These are phyloP conservation scores for Drosophila cognata DNA, from an alignment of 2,888 invertebrate species.

Conservation along the genomic window DNA sequence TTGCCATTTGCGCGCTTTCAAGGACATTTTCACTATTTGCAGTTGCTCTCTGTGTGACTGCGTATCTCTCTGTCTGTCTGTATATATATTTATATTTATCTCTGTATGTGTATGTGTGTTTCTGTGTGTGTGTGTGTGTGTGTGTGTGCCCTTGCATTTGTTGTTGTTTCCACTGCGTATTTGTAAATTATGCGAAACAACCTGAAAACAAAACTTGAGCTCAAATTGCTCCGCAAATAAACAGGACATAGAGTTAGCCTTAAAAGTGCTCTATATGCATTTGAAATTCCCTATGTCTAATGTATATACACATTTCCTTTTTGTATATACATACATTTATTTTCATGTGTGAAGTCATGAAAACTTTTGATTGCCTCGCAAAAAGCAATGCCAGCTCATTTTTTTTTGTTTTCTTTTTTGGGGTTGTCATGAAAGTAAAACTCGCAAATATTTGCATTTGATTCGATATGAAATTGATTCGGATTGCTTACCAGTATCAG, in stretches of 20 bases:
- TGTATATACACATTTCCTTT: conserved; percentile 9
- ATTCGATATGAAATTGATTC: conserved; percentile 34
- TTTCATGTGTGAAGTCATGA: conserved; percentile 5
- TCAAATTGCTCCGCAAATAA: conserved; percentile 68
- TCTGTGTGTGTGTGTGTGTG: conserved; percentile 8
- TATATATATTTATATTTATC: background rate
- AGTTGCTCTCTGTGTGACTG: conserved; percentile 65
- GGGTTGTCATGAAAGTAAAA: conserved; percentile 38
- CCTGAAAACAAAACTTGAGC: conserved; percentile 28
- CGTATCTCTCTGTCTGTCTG: conserved; percentile 17
- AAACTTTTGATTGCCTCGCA: conserved; percentile 56
- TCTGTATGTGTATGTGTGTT: conserved; percentile 11
- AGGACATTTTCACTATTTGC: conserved; percentile 75
- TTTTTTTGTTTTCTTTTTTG: conserved; percentile 6
- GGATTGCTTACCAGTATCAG: conserved; percentile 12
- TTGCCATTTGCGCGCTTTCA: conserved; percentile 73
- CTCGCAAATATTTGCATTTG: conserved; percentile 50
- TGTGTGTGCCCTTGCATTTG: conserved; percentile 54
- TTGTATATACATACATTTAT: conserved; percentile 1
- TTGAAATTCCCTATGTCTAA: conserved; percentile 47
- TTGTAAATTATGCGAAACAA: conserved; percentile 45
- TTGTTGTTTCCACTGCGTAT: conserved; percentile 34
- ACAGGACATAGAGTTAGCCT: conserved; percentile 37
- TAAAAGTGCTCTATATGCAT: conserved; percentile 44
- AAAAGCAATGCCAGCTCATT: conserved; percentile 10